Evolutionary conservation across 1,140 invertebrate species (phyloP).

Genomic region (Ditylenchus dipsaci): DNA sequence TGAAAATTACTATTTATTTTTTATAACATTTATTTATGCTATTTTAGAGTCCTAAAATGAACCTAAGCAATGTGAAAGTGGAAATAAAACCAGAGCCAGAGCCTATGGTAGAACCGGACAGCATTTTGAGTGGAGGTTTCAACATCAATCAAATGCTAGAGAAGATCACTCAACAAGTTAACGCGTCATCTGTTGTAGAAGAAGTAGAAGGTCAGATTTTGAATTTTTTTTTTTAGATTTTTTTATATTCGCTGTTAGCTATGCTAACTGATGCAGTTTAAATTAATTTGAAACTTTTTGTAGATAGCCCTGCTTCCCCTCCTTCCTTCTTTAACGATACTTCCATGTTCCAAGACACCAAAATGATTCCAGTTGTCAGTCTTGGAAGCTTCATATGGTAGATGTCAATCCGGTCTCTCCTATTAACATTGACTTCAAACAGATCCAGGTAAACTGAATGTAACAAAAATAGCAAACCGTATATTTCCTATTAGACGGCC

Average conservation of each 20-base stretch:
- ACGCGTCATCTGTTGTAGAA: background rate
- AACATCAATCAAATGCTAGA: constrained; percentile 35
- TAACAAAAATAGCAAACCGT: background rate
- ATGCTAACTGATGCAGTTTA: too few relatives aligned
- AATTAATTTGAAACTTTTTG: too few relatives aligned
- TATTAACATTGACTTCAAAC: constrained; percentile 32
- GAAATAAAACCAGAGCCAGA: constrained; percentile 2
- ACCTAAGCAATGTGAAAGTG: background rate
- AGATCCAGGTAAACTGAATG: constrained; percentile 32
- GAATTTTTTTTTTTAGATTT: too few relatives aligned
- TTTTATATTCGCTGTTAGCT: too few relatives aligned
- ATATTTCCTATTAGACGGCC: too few relatives aligned
- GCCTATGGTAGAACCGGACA: background rate
- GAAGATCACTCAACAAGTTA: constrained; percentile 26
- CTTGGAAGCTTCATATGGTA: constrained; percentile 20
- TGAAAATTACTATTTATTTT: too few relatives aligned
- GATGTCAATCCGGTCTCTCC: constrained; percentile 8
- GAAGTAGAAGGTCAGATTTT: background rate
- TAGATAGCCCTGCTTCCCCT: constrained; percentile 32
- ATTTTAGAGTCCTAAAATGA: background rate
- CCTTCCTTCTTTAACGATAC: constrained; percentile 8
- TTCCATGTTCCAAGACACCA: constrained; percentile 1
- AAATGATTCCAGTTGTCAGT: constrained; percentile 32
- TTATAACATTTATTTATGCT: too few relatives aligned
- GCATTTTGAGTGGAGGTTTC: constrained; percentile 16